Conservation (phyloP, 2,888 invertebrate species). For the Keiferia lycopersicella region DNA sequence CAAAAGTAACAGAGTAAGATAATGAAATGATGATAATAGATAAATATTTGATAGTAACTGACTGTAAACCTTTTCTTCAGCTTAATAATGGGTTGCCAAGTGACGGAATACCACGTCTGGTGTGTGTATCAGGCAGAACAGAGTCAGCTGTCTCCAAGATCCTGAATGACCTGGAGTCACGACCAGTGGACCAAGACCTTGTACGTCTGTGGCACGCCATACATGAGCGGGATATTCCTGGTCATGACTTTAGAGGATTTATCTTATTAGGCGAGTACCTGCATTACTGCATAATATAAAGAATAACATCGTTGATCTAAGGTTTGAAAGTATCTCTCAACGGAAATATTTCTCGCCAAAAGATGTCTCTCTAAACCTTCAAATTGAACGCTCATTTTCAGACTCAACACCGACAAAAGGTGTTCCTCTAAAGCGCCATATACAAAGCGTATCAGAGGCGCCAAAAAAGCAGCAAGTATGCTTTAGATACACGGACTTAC, state of each 20-base stretch:
- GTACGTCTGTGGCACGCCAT: conserved; percentile 82
- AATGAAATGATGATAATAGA: no score
- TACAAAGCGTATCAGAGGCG: conserved; percentile 82
- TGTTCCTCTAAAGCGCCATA: conserved; percentile 67
- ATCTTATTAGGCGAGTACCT: conserved; percentile 73
- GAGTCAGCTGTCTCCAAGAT: conserved; percentile 86
- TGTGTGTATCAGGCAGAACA: conserved; percentile 89
- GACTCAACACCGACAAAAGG: conserved; percentile 63
- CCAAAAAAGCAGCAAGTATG: conserved; percentile 85
- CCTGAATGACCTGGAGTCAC: conserved; percentile 82
- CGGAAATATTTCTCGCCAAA: no score
- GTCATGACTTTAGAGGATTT: conserved; percentile 89
- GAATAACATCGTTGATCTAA: no score
- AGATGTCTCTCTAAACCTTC: no score
- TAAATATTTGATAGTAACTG: no score
- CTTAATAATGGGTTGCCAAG: conserved; percentile 82
- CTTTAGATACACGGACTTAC: conserved; percentile 96
- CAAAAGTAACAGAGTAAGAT: no score
- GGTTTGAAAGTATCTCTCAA: no score
- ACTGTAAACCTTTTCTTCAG: conserved; percentile 39
- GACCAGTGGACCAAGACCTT: conserved; percentile 83
- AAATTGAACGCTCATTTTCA: conserved; percentile 33
- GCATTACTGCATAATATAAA: background rate
- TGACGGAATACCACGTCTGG: conserved; percentile 87
- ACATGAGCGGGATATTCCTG: conserved; percentile 79